These are phyloP conservation scores for Drosophila peninsularis DNA, from an alignment of 2,888 invertebrate genomes.

Conservation along the genomic window DNA sequence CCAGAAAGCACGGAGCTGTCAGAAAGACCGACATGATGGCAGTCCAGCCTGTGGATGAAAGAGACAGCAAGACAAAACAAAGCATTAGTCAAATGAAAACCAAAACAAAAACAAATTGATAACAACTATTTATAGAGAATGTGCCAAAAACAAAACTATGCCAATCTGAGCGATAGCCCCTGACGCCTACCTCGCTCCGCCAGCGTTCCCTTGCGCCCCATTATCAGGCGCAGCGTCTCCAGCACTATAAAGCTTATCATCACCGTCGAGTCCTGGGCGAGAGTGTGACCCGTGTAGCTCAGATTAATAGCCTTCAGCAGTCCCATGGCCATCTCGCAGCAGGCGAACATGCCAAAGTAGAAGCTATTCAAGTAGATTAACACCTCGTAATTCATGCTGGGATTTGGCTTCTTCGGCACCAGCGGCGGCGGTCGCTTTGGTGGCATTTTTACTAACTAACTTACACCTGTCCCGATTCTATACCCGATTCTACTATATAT, in stretches of 20 bases:
- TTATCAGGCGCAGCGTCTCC: slow-evolving; percentile 92
- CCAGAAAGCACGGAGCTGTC: slow-evolving; percentile 92
- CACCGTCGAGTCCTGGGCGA: slow-evolving; percentile 92
- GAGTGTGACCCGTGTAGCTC: slow-evolving; percentile 90
- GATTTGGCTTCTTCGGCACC: slow-evolving; percentile 87
- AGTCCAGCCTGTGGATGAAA: slow-evolving; percentile 87
- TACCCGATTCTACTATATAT: background rate
- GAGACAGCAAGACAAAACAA: slow-evolving; percentile 57
- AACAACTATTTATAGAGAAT: slow-evolving; percentile 57
- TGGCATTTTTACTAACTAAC: slow-evolving; percentile 64
- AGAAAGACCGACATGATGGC: slow-evolving; percentile 92
- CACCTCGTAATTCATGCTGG: slow-evolving; percentile 93
- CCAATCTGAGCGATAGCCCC: slow-evolving; percentile 3
- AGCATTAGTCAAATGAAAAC: slow-evolving; percentile 17
- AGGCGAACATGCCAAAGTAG: slow-evolving; percentile 93
- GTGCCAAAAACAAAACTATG: slow-evolving; percentile 12
- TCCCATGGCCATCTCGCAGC: slow-evolving; percentile 92
- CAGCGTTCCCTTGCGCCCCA: slow-evolving; percentile 91
- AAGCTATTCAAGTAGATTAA: slow-evolving; percentile 93
- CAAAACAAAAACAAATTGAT: slow-evolving; percentile 30
- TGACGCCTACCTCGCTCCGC: slow-evolving; percentile 80
- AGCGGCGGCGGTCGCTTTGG: slow-evolving; percentile 76
- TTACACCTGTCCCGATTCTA: background rate
- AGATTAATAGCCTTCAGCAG: slow-evolving; percentile 92
- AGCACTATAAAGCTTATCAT: slow-evolving; percentile 90